phyloP scores from a whole-genome alignment of 2,888 invertebrate species.

The Drosophila gaucha region DNA sequence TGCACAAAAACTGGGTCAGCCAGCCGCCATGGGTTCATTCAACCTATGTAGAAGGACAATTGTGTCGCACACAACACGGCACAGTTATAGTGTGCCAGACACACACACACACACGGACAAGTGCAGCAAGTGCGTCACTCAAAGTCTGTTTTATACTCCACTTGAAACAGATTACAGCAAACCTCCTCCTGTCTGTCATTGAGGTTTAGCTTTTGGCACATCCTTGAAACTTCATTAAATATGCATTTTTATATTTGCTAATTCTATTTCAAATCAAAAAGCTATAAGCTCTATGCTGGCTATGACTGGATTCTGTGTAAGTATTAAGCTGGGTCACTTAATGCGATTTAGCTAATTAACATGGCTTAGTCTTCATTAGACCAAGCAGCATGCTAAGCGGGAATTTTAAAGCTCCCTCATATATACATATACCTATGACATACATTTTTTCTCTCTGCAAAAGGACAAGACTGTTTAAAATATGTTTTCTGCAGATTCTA shows the following conservation, averaged over 20 bases:
- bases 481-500: too few relatives aligned
- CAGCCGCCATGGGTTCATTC: slow-evolving; percentile 63
- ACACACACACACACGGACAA: slow-evolving; percentile 10
- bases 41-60: slow-evolving; percentile 69
- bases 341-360: neutral
- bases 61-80: slow-evolving; percentile 61
- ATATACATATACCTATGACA: too few relatives aligned
- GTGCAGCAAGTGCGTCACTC: slow-evolving; percentile 62
- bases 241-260: neutral
- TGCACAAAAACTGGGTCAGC: slow-evolving; percentile 66
- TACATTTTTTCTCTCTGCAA: too few relatives aligned
- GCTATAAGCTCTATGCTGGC: neutral
- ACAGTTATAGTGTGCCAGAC: slow-evolving; percentile 19
- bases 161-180: slow-evolving; percentile 25
- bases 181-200: slow-evolving; percentile 3
- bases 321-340: neutral
- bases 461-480: too few relatives aligned
- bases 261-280: neutral
- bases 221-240: slow-evolving; percentile 3
- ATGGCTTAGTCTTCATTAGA: neutral
- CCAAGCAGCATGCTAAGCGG: neutral
- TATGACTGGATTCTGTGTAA: neutral
- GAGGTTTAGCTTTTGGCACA: slow-evolving; percentile 2
- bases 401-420: too few relatives aligned
- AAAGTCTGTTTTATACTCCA: slow-evolving; percentile 32